Evolutionary conservation across 2,888 invertebrate genomes (phyloP).

Genomic region (Cheilosia vulpina): DNA sequence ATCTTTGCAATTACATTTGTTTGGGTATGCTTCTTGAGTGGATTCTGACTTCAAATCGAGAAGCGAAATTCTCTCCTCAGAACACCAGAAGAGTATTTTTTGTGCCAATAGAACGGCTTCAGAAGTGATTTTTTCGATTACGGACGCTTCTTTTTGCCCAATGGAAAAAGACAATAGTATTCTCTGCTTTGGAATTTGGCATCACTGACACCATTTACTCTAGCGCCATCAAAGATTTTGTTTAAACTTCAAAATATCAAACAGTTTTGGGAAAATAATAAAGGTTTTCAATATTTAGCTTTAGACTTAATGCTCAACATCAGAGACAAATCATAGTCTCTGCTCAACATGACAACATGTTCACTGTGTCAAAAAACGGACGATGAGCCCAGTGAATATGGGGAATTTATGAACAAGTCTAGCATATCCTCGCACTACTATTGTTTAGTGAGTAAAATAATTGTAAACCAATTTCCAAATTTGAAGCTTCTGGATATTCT

Average conservation of each 20-base stretch:
- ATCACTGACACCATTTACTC: background rate
- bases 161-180: no score
- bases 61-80: no score
- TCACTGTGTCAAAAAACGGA: slow-evolving; percentile 39
- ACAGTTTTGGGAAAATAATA: background rate
- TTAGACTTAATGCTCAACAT: slow-evolving; percentile 25
- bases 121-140: no score
- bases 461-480: background rate
- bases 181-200: background rate
- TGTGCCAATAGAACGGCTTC: no score
- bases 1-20: no score
- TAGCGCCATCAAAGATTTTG: background rate
- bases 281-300: background rate
- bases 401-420: slow-evolving; percentile 79
- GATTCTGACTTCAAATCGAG: no score
- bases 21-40: no score
- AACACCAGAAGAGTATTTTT: no score
- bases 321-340: no score
- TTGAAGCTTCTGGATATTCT: slow-evolving; percentile 18
- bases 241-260: background rate
- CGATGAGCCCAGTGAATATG: slow-evolving; percentile 76
- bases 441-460: slow-evolving; percentile 78
- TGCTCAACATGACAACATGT: slow-evolving; percentile 45
- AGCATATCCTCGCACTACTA: slow-evolving; percentile 79
- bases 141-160: no score